Evolutionary conservation across 2,888 invertebrate genomes (phyloP).

Genomic region (Chesias legatella): DNA sequence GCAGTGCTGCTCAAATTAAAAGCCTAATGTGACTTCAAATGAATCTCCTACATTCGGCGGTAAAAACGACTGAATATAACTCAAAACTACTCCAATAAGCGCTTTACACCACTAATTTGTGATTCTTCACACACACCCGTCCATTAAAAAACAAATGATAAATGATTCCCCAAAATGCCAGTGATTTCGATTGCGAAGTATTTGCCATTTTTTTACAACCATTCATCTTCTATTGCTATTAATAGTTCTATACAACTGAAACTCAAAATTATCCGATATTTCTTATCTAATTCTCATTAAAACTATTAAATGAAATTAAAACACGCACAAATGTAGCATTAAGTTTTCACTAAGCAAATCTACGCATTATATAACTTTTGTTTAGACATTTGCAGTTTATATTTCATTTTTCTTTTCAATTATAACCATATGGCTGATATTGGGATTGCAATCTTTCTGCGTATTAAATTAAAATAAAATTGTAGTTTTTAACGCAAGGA

Average conservation of each 20-base stretch:
- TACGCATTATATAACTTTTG: too few relatives aligned
- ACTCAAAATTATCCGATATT: too few relatives aligned
- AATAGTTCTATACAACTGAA: too few relatives aligned
- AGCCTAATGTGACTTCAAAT: too few relatives aligned
- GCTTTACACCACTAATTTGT: constrained; percentile 61
- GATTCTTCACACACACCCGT: constrained; percentile 73
- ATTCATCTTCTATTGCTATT: too few relatives aligned
- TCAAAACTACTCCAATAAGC: constrained; percentile 25
- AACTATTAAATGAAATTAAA: too few relatives aligned
- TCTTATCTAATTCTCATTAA: too few relatives aligned
- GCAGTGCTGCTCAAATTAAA: too few relatives aligned
- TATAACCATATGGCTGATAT: constrained; percentile 42
- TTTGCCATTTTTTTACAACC: background rate
- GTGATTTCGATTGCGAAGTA: background rate
- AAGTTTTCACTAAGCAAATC: too few relatives aligned
- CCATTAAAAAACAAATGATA: constrained; percentile 32
- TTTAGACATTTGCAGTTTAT: too few relatives aligned
- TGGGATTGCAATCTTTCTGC: constrained; percentile 2
- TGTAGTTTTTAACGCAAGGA: constrained; percentile 51
- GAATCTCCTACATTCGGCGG: constrained; percentile 44
- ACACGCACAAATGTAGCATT: too few relatives aligned
- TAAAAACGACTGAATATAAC: constrained; percentile 33
- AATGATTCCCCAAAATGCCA: constrained; percentile 22
- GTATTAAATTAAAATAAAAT: constrained; percentile 55
- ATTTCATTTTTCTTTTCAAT: constrained; percentile 15